Conservation (phyloP, 2,797 vertebrate species). For the Takifugu rubripes region DNA sequence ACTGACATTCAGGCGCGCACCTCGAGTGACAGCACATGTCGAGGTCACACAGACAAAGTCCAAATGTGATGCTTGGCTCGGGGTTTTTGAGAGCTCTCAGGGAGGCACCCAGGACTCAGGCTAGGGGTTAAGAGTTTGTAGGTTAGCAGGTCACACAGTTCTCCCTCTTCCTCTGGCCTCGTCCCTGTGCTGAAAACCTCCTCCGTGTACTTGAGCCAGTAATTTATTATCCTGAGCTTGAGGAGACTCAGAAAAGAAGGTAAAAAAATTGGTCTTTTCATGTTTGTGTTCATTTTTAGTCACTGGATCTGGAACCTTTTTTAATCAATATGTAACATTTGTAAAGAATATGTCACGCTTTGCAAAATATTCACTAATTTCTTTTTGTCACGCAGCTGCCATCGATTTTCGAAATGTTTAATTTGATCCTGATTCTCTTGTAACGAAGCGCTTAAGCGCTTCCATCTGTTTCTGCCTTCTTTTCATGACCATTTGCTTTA, state of each 20-base stretch:
- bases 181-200: slow-evolving; percentile 72
- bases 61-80: slow-evolving; percentile 56
- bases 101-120: slow-evolving; percentile 65
- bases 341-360: too few relatives aligned
- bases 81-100: slow-evolving; percentile 46
- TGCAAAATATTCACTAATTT: too few relatives aligned
- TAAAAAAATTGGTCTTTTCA: slow-evolving; percentile 40
- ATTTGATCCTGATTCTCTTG: background rate
- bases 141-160: slow-evolving; percentile 71
- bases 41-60: slow-evolving; percentile 59
- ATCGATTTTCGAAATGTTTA: background rate
- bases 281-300: slow-evolving; percentile 14
- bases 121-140: slow-evolving; percentile 81
- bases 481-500: too few relatives aligned
- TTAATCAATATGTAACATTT: too few relatives aligned
- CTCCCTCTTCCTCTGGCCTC: slow-evolving; percentile 72
- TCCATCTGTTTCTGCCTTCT: too few relatives aligned
- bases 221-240: slow-evolving; percentile 73
- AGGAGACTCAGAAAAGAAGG: slow-evolving; percentile 53
- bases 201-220: slow-evolving; percentile 73
- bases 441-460: background rate
- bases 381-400: background rate
- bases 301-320: too few relatives aligned
- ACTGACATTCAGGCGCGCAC: slow-evolving; percentile 45
- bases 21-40: slow-evolving; percentile 51